Conservation (phyloP, 2,113 vertebrate species). For the Eretmochelys imbricata region DNA sequence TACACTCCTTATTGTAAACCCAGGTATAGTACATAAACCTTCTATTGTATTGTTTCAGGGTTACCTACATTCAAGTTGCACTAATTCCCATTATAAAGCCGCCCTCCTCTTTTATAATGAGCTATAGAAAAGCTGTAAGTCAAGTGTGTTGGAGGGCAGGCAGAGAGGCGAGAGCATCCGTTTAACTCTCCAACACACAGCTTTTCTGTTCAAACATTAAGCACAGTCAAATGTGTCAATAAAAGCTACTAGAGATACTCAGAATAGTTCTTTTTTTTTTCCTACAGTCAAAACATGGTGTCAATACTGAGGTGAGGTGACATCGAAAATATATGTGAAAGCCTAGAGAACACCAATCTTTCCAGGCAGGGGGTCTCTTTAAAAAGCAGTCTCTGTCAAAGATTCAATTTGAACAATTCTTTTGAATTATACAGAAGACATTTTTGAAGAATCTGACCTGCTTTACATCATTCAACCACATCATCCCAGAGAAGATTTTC, state of each 20-base stretch:
- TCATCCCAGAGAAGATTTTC: slow-evolving; percentile 12
- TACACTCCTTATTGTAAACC: not conserved
- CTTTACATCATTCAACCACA: slow-evolving; percentile 60
- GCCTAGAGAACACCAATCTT: slow-evolving; percentile 48
- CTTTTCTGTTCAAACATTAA: slow-evolving; percentile 63
- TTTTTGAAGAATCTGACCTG: slow-evolving; percentile 50
- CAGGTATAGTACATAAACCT: not conserved
- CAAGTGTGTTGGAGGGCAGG: not conserved
- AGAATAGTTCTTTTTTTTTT: slow-evolving; percentile 35
- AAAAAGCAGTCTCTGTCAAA: slow-evolving; percentile 64
- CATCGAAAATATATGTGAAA: slow-evolving; percentile 71
- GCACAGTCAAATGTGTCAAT: slow-evolving; percentile 50
- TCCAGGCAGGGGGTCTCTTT: slow-evolving; percentile 42
- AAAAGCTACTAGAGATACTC: slow-evolving; percentile 49
- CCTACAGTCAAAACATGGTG: slow-evolving; percentile 68
- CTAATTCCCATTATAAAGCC: not conserved
- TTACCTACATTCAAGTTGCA: not conserved
- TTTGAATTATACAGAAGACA: slow-evolving; percentile 64
- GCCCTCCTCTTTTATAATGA: not conserved
- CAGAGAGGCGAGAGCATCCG: not conserved
- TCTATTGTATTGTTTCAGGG: not conserved
- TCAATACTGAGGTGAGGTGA: slow-evolving; percentile 62
- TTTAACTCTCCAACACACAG: slow-evolving; percentile 16
- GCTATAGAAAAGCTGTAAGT: not conserved
- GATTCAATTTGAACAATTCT: slow-evolving; percentile 59